Conservation (phyloP, 2,797 vertebrate species). For the Spinus olivaceus region DNA sequence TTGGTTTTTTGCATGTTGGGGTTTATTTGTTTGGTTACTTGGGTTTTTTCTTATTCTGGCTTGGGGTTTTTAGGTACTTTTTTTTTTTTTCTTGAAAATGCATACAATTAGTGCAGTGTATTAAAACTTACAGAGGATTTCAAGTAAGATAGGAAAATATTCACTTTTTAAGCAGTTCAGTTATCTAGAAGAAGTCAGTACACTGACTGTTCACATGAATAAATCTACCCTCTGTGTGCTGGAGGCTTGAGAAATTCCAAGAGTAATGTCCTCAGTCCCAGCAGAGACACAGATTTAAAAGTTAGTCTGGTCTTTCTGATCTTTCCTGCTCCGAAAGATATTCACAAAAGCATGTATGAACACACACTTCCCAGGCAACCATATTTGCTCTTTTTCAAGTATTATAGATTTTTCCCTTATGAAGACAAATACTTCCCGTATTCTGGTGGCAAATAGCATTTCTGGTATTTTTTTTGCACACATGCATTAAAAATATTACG, state of each 20-base stretch:
- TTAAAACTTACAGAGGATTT: not conserved
- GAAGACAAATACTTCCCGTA: not conserved
- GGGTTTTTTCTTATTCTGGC: not conserved
- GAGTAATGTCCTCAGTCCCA: not conserved
- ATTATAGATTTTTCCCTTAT: not conserved
- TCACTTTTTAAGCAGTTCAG: not conserved
- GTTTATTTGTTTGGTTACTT: not conserved
- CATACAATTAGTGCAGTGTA: not conserved
- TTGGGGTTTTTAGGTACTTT: not conserved
- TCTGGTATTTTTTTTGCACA: not conserved
- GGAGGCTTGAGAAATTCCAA: not conserved
- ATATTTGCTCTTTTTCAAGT: not conserved
- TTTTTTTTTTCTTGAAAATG: not conserved
- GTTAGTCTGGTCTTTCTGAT: not conserved
- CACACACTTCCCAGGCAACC: not conserved
- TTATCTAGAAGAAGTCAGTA: not conserved
- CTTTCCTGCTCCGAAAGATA: not conserved
- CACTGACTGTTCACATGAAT: not conserved
- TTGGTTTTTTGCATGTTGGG: rapidly evolving
- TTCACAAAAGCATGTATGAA: not conserved
- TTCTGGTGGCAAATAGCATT: not conserved
- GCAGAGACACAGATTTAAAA: not conserved
- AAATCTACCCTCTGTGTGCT: not conserved
- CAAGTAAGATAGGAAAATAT: not conserved
- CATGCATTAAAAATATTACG: not conserved